A percentile compares a stretch with the other conserved stretches of the same genome.
phyloP scores from a whole-genome alignment of 2,888 invertebrate species.

The Caradrina clavipalpis region DNA sequence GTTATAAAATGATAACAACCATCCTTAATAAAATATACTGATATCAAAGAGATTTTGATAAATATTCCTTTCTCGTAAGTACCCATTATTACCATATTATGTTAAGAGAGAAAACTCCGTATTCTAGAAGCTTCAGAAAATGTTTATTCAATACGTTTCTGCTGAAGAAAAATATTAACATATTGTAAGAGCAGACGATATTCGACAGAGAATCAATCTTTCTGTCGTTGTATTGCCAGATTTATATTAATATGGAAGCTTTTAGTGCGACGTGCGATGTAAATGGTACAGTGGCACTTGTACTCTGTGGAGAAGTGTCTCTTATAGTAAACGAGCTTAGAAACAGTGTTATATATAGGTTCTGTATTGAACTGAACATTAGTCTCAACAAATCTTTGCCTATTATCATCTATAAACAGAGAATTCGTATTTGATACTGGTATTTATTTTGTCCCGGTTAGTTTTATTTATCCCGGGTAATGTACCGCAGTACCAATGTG shows the following conservation, averaged over 20 bases:
- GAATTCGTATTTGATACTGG: neutral
- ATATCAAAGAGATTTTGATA: constrained; percentile 12
- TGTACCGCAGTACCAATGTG: no score
- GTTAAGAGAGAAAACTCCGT: constrained; percentile 33
- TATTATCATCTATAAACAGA: neutral
- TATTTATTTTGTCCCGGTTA: no score
- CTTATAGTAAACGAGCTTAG: neutral
- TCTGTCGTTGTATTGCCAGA: constrained; percentile 39
- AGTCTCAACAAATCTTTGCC: neutral
- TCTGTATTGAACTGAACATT: neutral
- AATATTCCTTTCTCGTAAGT: neutral
- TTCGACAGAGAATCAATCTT: constrained; percentile 51
- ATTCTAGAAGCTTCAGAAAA: constrained; percentile 20
- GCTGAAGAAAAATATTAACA: constrained; percentile 44
- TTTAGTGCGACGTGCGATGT: constrained; percentile 42
- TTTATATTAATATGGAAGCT: constrained; percentile 51
- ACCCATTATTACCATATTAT: constrained; percentile 28
- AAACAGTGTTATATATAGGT: neutral
- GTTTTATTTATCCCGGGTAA: no score
- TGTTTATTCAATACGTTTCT: constrained; percentile 59
- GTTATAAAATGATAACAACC: neutral
- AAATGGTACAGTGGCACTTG: constrained; percentile 29
- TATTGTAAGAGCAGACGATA: constrained; percentile 26
- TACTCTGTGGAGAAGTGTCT: neutral
- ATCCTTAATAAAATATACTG: neutral